Base-by-base conservation (phyloP, 2,113 vertebrate species). In the Phodopus roborovskii region DNA sequence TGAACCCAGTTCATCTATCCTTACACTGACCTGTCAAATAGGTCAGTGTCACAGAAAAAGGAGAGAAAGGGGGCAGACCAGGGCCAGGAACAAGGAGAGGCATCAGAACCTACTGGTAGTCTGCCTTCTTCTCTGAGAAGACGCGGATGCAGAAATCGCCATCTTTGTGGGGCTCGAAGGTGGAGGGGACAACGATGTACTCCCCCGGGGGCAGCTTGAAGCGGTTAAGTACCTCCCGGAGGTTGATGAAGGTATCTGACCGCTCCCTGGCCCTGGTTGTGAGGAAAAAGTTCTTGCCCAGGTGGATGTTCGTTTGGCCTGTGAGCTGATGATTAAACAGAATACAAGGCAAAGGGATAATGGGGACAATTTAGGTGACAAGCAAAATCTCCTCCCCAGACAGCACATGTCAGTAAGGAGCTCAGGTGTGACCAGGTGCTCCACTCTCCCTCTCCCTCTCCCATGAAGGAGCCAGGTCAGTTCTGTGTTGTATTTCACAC, bases 81-180 rank as follows among this genome's bases (percentile, higher is more conserved):
- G 68, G 0, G 20, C 8, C 22, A 2, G 45, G 58, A 33, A 5
- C 5, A 8, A 6, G 81, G 16, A 42, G 36, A 24, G 10, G 50
- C 0, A 3, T 5, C 7, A 11, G 42, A n/a, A 98, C 98, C 74
- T 98, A 99, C 99, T 97, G 77, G 71, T 99, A 99, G 92, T 99
- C 98, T 0, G 98, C 98, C 16, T 99, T 99, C 97, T 99, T 99
- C 97, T 99, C 99, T 0, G 99, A 99, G 97, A 99, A 99, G 82
- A 99, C 98, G 0, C 99, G 98, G 88, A 99, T 98, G 84, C 99
- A 99, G 98, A 99, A 99, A 95, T 99, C 99, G 0, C 99, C 99
- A 0, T 99, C 98, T 95, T 99, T 98, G 98, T 99, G 97, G 64
- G 99, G 98, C 0, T 99, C 99, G 0, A 99, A 99, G 97, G 99